phyloP scores from a whole-genome alignment of 2,113 vertebrate genomes.

The human region GRCh38 chr6:46032501-46033000 shows the following conservation, averaged over 20 bases:
- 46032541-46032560: not conserved
- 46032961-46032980: not conserved
- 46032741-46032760: not conserved
- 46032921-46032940: not conserved
- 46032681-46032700: not conserved
- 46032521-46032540: not conserved
- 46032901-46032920: not conserved
- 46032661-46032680: not conserved
- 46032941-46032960: not conserved
- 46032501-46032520: not conserved
- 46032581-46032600: not conserved
- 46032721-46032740: not conserved
- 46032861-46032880: not conserved
- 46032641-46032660: not conserved
- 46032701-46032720: not conserved
- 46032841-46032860: not conserved
- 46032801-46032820: not conserved
- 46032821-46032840: not conserved
- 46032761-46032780: not conserved
- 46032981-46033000: too few relatives aligned
- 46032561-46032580: not conserved
- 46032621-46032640: not conserved
- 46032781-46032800: not conserved
- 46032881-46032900: not conserved
- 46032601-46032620: rapidly evolving